phyloP scores from a whole-genome alignment of 2,113 vertebrate genomes.

The Salvelinus fontinalis region DNA sequence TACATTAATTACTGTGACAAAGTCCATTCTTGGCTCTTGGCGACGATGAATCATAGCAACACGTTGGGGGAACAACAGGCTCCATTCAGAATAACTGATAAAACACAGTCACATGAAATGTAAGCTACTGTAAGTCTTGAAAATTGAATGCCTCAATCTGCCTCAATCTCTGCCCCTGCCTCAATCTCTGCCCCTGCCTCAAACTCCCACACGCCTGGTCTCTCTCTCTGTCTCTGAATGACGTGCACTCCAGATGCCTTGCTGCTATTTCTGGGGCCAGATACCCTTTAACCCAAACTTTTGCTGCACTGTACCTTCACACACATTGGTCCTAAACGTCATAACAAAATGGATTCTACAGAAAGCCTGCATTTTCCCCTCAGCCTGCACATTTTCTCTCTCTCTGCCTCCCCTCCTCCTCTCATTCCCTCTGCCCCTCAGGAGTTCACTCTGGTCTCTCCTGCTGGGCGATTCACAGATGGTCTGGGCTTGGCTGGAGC shows the following conservation, averaged over 20 bases:
- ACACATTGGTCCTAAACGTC: background rate
- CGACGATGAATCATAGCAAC: conserved; percentile 68
- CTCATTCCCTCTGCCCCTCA: background rate
- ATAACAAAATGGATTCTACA: background rate
- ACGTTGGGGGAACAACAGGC: conserved; percentile 64
- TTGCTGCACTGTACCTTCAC: conserved; percentile 21
- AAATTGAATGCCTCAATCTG: background rate
- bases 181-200: background rate
- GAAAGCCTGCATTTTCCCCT: conserved; percentile 27
- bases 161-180: background rate
- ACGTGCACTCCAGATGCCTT: background rate
- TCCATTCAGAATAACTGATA: conserved; percentile 58
- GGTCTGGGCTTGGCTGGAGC: background rate
- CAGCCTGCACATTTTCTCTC: conserved; percentile 3
- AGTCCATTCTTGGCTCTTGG: conserved; percentile 62
- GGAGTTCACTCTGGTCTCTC: background rate
- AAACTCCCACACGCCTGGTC: background rate
- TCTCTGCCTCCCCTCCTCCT: background rate
- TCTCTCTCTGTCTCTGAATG: background rate
- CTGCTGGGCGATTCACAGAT: background rate
- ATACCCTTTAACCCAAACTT: conserved; percentile 30
- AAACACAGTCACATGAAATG: conserved; percentile 50
- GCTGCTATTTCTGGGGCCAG: conserved; percentile 23
- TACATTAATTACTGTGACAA: conserved; percentile 74
- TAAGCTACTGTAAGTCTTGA: conserved; percentile 42